Conservation (phyloP, 2,888 invertebrate genomes). For the Dendrolimus houi region DNA sequence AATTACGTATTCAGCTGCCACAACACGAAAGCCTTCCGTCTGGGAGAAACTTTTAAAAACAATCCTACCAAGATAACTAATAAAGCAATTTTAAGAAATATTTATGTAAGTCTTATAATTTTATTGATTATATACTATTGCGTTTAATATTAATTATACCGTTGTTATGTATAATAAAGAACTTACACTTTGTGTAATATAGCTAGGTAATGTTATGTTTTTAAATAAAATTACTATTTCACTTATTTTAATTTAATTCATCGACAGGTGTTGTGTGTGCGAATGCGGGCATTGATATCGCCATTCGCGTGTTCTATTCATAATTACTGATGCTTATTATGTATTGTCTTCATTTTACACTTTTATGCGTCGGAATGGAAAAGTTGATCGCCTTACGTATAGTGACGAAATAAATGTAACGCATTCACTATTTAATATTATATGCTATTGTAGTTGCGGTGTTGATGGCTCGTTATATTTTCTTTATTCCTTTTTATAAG, state of each 20-base stretch:
- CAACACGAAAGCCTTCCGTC: conserved; percentile 34
- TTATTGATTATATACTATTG: no score
- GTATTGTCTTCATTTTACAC: conserved; percentile 56
- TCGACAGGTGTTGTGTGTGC: conserved; percentile 7
- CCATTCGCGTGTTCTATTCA: conserved; percentile 38
- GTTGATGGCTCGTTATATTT: no score
- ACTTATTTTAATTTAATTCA: no score
- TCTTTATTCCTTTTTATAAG: no score
- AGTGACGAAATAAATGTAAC: conserved; percentile 37
- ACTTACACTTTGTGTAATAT: no score
- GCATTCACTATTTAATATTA: no score
- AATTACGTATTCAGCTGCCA: conserved; percentile 29
- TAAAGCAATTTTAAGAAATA: neutral
- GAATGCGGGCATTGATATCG: conserved; percentile 6
- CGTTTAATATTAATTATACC: no score
- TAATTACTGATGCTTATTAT: conserved; percentile 49
- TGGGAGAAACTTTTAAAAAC: conserved; percentile 50
- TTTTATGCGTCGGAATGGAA: conserved; percentile 55
- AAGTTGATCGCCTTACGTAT: conserved; percentile 55
- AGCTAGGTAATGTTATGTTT: no score
- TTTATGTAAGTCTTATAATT: neutral
- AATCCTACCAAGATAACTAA: conserved; percentile 40
- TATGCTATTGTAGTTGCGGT: no score
- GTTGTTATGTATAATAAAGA: no score
- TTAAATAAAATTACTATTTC: no score